Conservation (phyloP, 64 coral and sea anemone species). For the Dendronephthya gigantea region DNA sequence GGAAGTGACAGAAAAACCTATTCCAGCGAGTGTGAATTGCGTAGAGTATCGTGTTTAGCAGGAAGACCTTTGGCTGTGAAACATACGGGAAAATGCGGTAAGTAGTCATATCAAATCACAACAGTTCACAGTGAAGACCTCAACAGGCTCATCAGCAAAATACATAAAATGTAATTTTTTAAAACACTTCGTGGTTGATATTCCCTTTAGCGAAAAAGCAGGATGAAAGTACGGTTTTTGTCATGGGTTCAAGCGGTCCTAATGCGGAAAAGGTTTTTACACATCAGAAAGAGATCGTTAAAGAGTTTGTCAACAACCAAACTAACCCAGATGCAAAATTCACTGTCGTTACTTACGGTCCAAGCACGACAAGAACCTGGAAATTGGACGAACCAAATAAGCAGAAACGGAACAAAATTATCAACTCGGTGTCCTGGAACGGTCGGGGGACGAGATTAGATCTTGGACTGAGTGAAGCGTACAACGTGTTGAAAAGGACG, state of each 20-base stretch:
- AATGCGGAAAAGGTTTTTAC: background rate
- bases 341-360: background rate
- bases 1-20: constrained; percentile 77
- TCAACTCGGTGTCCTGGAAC: background rate
- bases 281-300: background rate
- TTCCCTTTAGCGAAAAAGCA: background rate
- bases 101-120: no score
- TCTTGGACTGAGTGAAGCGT: background rate
- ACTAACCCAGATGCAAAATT: background rate
- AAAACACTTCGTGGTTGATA: no score
- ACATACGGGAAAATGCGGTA: background rate
- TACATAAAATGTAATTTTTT: no score
- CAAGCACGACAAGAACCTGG: background rate
- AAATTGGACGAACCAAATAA: background rate
- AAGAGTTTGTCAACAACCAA: background rate
- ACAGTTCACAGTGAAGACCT: no score
- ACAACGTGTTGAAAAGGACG: background rate
- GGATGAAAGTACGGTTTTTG: background rate
- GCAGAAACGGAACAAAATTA: background rate
- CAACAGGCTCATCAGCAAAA: no score
- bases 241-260: background rate
- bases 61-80: background rate
- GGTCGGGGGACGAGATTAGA: background rate
- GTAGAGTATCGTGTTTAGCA: constrained; percentile 22
- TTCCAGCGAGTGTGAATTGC: constrained; percentile 65